phyloP scores from a whole-genome alignment of 2,888 invertebrate species.

The Ctena decussata region DNA sequence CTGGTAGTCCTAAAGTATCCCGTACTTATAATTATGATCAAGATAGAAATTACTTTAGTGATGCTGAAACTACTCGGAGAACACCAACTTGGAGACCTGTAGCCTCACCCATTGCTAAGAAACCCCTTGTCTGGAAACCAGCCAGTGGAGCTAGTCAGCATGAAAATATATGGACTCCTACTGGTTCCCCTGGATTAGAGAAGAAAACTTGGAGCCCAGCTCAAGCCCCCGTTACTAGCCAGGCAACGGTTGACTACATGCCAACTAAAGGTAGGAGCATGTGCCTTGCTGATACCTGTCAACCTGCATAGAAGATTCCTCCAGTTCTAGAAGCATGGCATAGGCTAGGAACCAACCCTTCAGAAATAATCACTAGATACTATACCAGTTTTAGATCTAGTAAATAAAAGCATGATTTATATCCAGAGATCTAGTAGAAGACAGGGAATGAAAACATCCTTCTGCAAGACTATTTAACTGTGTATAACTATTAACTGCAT shows the following conservation, averaged over 20 bases:
- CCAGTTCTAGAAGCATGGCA: neutral
- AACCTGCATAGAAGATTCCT: neutral
- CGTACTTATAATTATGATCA: slow-evolving; percentile 43
- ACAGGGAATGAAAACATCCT: too few relatives aligned
- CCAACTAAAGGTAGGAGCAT: neutral
- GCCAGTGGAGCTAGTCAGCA: neutral
- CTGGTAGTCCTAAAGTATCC: slow-evolving; percentile 29
- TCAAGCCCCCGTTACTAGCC: neutral
- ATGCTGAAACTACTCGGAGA: slow-evolving; percentile 57
- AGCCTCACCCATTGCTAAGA: slow-evolving; percentile 31
- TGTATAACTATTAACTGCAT: too few relatives aligned
- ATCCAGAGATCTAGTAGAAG: neutral
- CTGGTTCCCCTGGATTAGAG: slow-evolving; percentile 28
- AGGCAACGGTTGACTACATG: neutral
- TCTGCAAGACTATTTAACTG: too few relatives aligned
- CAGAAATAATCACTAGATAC: neutral
- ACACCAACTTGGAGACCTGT: slow-evolving; percentile 52
- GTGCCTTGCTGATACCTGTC: neutral
- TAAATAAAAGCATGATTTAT: neutral
- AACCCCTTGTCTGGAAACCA: slow-evolving; percentile 33
- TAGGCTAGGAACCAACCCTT: neutral
- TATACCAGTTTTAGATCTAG: neutral
- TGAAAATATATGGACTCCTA: slow-evolving; percentile 39
- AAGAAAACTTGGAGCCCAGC: slow-evolving; percentile 4
- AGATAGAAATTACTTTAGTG: slow-evolving; percentile 51